phyloP scores from a whole-genome alignment of 2,888 invertebrate genomes.

The Drosophila paramelanica region DNA sequence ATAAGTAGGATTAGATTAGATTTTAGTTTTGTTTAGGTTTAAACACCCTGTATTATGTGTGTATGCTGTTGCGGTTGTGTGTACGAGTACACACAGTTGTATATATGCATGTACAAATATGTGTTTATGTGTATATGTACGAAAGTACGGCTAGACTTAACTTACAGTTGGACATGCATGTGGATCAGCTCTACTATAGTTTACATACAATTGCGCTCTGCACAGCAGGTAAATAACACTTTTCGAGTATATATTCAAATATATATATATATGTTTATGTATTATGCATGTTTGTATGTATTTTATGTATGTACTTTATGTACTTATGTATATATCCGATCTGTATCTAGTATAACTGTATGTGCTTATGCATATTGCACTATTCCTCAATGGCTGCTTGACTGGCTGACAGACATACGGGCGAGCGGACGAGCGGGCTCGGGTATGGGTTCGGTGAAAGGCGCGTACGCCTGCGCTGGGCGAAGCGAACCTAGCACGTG shows the following conservation, averaged over 20 bases:
- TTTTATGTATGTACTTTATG: conserved; percentile 37
- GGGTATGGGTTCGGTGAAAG: conserved; percentile 6
- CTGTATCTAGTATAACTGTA: conserved; percentile 41
- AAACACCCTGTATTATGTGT: conserved; percentile 75
- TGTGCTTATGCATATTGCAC: conserved; percentile 67
- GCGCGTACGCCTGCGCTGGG: conserved; percentile 3
- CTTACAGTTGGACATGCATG: conserved; percentile 82
- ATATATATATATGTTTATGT: conserved; percentile 38
- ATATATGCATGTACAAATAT: conserved; percentile 26
- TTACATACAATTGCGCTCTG: conserved; percentile 81
- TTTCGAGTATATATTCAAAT: conserved; percentile 76
- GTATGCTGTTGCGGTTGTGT: conserved; percentile 27
- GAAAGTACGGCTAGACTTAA: conserved; percentile 73
- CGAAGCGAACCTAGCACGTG: conserved; percentile 68
- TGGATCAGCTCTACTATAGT: conserved; percentile 76
- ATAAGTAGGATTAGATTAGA: conserved; percentile 69
- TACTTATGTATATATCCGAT: conserved; percentile 23
- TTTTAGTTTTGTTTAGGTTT: conserved; percentile 60
- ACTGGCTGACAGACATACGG: conserved; percentile 37
- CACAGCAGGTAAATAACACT: conserved; percentile 82
- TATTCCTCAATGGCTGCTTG: conserved; percentile 72
- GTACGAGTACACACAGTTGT: conserved; percentile 22
- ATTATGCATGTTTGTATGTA: conserved; percentile 37
- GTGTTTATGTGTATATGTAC: conserved; percentile 36
- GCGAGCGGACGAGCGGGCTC: conserved; percentile 7